phyloP scores from a whole-genome alignment of 2,113 vertebrate genomes.

The Leucoraja erinaceus region DNA sequence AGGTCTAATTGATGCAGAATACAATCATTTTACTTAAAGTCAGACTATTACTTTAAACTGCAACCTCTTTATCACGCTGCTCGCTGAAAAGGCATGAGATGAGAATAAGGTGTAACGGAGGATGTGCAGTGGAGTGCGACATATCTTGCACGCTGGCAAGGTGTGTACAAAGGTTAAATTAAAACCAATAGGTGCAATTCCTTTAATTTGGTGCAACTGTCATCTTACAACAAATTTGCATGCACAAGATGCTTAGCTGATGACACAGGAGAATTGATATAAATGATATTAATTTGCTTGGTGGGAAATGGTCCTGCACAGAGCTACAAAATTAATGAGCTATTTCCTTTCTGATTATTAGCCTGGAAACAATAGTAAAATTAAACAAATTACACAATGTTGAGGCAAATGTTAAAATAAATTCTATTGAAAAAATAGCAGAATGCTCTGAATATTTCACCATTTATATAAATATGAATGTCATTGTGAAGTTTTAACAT shows the following conservation, averaged over 20 bases:
- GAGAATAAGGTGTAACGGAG: background rate
- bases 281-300: background rate
- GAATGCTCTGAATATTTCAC: background rate
- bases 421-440: background rate
- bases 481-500: background rate
- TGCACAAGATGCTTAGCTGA: background rate
- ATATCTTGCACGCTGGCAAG: background rate
- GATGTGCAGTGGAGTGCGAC: background rate
- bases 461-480: background rate
- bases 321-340: background rate
- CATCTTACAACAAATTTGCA: background rate
- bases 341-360: background rate
- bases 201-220: background rate
- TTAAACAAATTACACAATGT: background rate
- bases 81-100: background rate
- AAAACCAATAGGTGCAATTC: background rate
- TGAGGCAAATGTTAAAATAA: background rate
- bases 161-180: background rate
- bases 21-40: background rate
- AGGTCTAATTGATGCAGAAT: conserved; percentile 13
- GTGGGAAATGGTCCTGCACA: too few relatives aligned
- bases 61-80: background rate
- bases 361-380: background rate
- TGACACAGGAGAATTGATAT: background rate
- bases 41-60: background rate